These are phyloP conservation scores for Neodontobutis hainanensis DNA, from an alignment of 2,113 vertebrate genomes.

Conservation along the genomic window DNA sequence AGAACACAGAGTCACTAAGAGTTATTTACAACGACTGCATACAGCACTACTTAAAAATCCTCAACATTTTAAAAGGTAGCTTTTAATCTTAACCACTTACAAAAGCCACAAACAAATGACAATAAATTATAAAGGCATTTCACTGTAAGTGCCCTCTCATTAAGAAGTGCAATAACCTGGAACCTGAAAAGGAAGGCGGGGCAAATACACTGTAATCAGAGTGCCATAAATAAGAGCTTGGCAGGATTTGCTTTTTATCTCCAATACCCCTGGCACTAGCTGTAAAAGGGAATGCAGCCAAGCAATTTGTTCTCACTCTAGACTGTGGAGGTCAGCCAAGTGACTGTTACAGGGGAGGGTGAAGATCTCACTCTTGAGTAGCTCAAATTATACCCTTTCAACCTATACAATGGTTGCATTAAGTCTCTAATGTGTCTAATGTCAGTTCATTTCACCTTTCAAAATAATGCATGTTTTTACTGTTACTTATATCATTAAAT, in stretches of 20 bases:
- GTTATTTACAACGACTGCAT: background rate
- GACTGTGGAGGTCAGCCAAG: slow-evolving; percentile 62
- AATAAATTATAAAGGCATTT: slow-evolving; percentile 11
- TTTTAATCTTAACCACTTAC: background rate
- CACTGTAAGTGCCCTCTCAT: slow-evolving; percentile 17
- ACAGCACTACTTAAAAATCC: background rate
- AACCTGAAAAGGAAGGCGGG: slow-evolving; percentile 31
- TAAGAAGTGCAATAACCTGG: slow-evolving; percentile 29
- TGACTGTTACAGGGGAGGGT: slow-evolving; percentile 19
- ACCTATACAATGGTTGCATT: slow-evolving; percentile 8
- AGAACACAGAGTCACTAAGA: background rate
- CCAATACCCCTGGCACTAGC: slow-evolving; percentile 28
- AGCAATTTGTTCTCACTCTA: slow-evolving; percentile 56
- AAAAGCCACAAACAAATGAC: background rate
- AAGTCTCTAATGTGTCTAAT: slow-evolving; percentile 20
- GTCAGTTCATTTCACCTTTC: slow-evolving; percentile 13
- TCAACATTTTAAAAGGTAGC: background rate
- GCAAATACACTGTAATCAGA: slow-evolving; percentile 45
- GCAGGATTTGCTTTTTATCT: slow-evolving; percentile 17
- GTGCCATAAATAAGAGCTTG: slow-evolving; percentile 26
- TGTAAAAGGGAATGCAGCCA: slow-evolving; percentile 48
- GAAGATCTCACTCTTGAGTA: slow-evolving; percentile 13
- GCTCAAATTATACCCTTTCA: slow-evolving; percentile 49
- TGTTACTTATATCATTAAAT: background rate
- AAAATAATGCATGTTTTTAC: background rate